A percentile compares a stretch with the other conserved stretches of the same genome.
Evolutionary conservation across 2,888 invertebrate genomes (phyloP).

Genomic region (Stramonita haemastoma): DNA sequence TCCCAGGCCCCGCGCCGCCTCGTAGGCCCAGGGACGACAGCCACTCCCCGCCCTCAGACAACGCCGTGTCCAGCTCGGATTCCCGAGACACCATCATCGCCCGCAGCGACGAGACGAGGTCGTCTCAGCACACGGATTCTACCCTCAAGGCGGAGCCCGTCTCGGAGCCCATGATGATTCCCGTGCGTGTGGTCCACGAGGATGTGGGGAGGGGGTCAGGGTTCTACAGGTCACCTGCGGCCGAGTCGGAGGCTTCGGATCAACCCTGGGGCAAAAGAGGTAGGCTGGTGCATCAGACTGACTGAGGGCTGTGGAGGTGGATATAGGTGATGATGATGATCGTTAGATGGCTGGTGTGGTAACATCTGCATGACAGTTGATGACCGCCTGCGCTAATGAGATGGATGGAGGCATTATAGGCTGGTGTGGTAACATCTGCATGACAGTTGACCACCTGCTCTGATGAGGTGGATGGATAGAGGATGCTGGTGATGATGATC

Average conservation of each 20-base stretch:
- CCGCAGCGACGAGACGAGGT: slow-evolving; percentile 38
- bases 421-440: no score
- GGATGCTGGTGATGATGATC: no score
- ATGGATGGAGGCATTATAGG: slow-evolving; percentile 13
- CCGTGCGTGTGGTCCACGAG: slow-evolving; percentile 55
- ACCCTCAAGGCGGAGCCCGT: not conserved
- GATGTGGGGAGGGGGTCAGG: slow-evolving; percentile 19
- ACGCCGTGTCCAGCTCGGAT: slow-evolving; percentile 54
- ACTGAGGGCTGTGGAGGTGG: not conserved
- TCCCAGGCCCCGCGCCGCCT: slow-evolving; percentile 35
- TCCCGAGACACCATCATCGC: slow-evolving; percentile 55
- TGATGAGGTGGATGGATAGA: no score
- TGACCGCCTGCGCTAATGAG: not conserved
- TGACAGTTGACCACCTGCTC: no score
- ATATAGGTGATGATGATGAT: no score
- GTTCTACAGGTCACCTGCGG: not conserved
- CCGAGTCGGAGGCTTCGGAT: slow-evolving; percentile 19
- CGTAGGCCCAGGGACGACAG: slow-evolving; percentile 44
- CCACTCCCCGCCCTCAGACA: slow-evolving; percentile 51
- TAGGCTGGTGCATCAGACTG: not conserved
- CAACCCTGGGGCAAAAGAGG: slow-evolving; percentile 42
- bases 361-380: slow-evolving; percentile 8
- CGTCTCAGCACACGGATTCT: slow-evolving; percentile 5
- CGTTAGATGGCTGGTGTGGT: slow-evolving; percentile 9
- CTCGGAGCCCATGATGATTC: slow-evolving; percentile 47